Evolutionary conservation across 2,113 vertebrate species (phyloP), one percentile per base, ranked within the genome.

Genomic region (Halichoeres trimaculatus): DNA sequence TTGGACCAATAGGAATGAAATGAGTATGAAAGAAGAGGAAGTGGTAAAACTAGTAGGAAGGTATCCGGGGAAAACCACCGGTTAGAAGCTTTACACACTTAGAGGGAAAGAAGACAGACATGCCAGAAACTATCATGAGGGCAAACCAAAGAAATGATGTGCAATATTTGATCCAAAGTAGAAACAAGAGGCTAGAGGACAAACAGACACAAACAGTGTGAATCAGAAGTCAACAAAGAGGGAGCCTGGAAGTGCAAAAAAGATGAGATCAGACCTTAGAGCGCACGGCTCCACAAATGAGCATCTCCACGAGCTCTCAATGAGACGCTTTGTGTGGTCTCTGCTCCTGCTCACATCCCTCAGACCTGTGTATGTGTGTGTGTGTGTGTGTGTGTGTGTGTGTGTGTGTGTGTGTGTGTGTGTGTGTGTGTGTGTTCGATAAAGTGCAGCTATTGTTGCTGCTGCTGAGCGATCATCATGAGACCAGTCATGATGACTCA

Each of bases 401-500:
- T 56, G 71, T 64, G 66, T 74, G 71, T 65, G 53, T 38, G 52
- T 36, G 58, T 74, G 71, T 58, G 58, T 51, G 74, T 65, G 70
- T 70, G 61, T 60, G 84, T 66, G 51, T 61, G 66, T 60, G 78
- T 77, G 75, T 71, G 61, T 71, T 47, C 16, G 43, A 85, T 87
- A 86, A 89, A 89, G 87, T 74, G 75, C 54, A 13, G 64, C 88
- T 90, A 90, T 91, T 92, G 90, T 92, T 89, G 79, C 73, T 72
- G 85, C 74, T 79, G 81, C 89, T 80, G 84, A 86, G 88, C 59
- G 78, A 91, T 88, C 86, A 87, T 91, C 89, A 89, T 87, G 87
- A 78, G 88, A 90, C 83, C 81, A 85, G 91, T 91, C 91, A 92
- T 70, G 87, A 91, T 93, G 91, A 93, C 83, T 90, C 90, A 88